Conservation (phyloP, 64 coral and sea anemone species). For the Exaiptasia diaphana region DNA sequence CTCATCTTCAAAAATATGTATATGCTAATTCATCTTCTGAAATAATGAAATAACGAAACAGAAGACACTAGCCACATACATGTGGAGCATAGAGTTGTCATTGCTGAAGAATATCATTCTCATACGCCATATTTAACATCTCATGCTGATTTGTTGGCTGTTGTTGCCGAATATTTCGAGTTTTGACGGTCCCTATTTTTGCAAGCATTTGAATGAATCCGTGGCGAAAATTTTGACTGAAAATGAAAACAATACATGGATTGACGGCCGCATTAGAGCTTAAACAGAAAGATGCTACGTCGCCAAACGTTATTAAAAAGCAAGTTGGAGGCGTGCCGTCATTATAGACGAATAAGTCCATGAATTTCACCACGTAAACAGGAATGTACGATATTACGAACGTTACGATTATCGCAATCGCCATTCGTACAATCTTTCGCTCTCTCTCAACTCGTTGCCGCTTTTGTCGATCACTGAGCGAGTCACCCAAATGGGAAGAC, state of each 20-base stretch:
- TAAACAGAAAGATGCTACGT: neutral
- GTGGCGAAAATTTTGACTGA: conserved; percentile 17
- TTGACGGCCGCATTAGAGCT: neutral
- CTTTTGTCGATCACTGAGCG: conserved; percentile 8
- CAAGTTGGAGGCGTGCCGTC: neutral
- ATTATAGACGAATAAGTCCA: conserved; percentile 26
- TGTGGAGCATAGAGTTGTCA: too few relatives aligned
- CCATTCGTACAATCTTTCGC: conserved; percentile 7
- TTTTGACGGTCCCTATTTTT: neutral
- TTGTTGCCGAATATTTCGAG: neutral
- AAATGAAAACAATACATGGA: neutral
- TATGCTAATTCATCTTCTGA: too few relatives aligned
- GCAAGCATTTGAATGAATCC: neutral
- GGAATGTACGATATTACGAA: conserved; percentile 32
- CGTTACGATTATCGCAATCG: conserved; percentile 19
- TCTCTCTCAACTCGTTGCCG: conserved; percentile 28
- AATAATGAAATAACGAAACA: too few relatives aligned
- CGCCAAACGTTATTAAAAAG: neutral
- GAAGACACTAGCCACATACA: too few relatives aligned
- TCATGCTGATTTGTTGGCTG: neutral
- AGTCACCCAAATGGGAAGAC: neutral
- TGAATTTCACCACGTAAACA: neutral
- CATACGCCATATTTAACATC: too few relatives aligned
- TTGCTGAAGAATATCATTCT: too few relatives aligned
- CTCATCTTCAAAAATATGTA: too few relatives aligned